A percentile compares a stretch with the other conserved stretches of the same genome.
These are phyloP conservation scores for Lucinisca nassula DNA, from an alignment of 2,888 invertebrate genomes.

Conservation along the genomic window DNA sequence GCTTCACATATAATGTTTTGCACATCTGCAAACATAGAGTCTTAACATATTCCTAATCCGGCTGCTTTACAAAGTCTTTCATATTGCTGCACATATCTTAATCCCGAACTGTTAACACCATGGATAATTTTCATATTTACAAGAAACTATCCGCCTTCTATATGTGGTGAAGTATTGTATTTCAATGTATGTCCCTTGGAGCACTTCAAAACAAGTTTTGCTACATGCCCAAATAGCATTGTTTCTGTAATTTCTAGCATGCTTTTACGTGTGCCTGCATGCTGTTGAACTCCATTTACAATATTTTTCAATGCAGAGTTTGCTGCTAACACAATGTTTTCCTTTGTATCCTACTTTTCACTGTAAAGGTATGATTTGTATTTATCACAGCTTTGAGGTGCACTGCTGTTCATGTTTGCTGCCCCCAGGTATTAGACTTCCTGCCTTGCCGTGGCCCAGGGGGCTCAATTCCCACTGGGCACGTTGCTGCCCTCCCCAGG, in stretches of 20 bases:
- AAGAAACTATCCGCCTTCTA: slow-evolving; percentile 8
- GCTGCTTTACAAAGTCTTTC: neutral
- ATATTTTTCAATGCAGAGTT: neutral
- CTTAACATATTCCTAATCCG: neutral
- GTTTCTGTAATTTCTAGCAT: neutral
- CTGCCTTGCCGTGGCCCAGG: too few species aligned
- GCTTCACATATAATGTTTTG: neutral
- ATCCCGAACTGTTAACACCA: neutral
- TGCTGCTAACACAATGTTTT: neutral
- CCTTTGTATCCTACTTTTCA: neutral
- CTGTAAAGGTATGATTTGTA: neutral
- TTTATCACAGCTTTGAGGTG: neutral
- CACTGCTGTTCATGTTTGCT: neutral
- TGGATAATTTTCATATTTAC: slow-evolving; percentile 3
- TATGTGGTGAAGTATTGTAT: neutral
- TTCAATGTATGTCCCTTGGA: neutral
- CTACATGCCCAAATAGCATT: slow-evolving; percentile 16
- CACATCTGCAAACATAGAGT: slow-evolving; percentile 3
- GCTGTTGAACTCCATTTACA: neutral
- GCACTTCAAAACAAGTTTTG: neutral
- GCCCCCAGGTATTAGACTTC: too few species aligned
- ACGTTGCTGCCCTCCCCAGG: too few species aligned
- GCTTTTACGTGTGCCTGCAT: neutral
- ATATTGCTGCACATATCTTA: slow-evolving; percentile 8
- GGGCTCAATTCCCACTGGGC: too few species aligned